Evolutionary conservation across 2,797 vertebrate species (phyloP).

Genomic region (Glyptemys insculpta): DNA sequence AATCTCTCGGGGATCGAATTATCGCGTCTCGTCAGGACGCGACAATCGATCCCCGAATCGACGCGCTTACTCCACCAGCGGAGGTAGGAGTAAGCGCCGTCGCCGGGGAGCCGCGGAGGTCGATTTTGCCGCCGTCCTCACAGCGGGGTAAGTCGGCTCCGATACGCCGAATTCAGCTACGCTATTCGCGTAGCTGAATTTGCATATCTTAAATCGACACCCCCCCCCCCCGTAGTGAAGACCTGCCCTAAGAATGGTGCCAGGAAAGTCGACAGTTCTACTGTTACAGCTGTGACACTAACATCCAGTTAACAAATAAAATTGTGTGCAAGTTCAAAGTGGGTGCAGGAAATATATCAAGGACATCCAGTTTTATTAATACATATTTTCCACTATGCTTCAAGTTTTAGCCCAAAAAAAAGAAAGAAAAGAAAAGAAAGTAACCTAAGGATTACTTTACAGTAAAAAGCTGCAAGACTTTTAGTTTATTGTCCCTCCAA

Average conservation of each 20-base stretch:
- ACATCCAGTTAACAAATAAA: background rate
- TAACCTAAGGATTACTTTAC: fast-evolving
- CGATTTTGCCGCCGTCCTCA: too few species aligned
- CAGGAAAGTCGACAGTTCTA: background rate
- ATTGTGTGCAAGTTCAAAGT: background rate
- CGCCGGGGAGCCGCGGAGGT: too few species aligned
- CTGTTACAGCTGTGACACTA: background rate
- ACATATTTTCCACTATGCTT: background rate
- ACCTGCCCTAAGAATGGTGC: fast-evolving
- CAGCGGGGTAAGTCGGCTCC: too few species aligned
- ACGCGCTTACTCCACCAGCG: too few species aligned
- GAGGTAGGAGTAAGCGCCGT: too few species aligned
- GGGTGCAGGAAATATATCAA: background rate
- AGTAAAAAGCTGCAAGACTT: background rate
- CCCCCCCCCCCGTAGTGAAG: too few species aligned
- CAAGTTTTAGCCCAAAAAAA: background rate
- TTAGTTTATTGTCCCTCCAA: background rate
- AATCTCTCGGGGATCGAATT: too few species aligned
- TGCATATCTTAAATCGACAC: too few species aligned
- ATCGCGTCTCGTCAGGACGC: too few species aligned
- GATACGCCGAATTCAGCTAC: too few species aligned
- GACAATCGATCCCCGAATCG: too few species aligned
- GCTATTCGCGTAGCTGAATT: too few species aligned
- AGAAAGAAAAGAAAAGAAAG: background rate
- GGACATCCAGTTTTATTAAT: background rate